phyloP scores from a whole-genome alignment of 2,113 vertebrate genomes.

The Tamias sibiricus region DNA sequence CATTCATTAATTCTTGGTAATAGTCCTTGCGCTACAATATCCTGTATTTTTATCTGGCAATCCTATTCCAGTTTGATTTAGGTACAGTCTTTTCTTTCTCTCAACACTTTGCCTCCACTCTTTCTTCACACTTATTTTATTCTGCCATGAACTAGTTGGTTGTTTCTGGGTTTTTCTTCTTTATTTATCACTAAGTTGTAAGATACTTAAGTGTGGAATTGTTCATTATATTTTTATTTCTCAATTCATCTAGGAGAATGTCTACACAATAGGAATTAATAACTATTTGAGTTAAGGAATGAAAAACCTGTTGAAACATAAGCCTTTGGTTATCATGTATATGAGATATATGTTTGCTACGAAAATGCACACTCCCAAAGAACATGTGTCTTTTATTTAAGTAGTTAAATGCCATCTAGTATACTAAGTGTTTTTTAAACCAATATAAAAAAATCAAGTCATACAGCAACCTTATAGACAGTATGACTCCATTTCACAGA shows the following conservation, averaged over 20 bases:
- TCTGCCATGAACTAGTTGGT: not conserved
- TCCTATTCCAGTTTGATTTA: not conserved
- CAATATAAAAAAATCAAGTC: not conserved
- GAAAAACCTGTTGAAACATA: not conserved
- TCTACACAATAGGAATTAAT: not conserved
- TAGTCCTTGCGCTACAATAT: too few species aligned
- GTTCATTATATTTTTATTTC: not conserved
- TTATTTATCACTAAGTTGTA: constrained; percentile 34
- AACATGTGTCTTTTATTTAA: not conserved
- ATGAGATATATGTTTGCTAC: not conserved
- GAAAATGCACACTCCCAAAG: not conserved
- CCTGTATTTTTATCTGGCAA: not conserved
- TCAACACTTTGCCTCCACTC: not conserved
- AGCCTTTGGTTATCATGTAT: not conserved
- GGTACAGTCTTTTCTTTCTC: not conserved
- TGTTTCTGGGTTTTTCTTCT: not conserved
- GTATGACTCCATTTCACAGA: not conserved
- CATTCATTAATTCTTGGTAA: too few species aligned
- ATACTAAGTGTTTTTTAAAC: not conserved
- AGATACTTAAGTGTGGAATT: not conserved
- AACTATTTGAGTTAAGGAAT: not conserved
- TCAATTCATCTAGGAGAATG: not conserved
- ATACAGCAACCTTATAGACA: not conserved
- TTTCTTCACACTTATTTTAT: not conserved
- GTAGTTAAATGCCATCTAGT: not conserved